Conservation (phyloP, 2,113 vertebrate species). For the Fulica atra region DNA sequence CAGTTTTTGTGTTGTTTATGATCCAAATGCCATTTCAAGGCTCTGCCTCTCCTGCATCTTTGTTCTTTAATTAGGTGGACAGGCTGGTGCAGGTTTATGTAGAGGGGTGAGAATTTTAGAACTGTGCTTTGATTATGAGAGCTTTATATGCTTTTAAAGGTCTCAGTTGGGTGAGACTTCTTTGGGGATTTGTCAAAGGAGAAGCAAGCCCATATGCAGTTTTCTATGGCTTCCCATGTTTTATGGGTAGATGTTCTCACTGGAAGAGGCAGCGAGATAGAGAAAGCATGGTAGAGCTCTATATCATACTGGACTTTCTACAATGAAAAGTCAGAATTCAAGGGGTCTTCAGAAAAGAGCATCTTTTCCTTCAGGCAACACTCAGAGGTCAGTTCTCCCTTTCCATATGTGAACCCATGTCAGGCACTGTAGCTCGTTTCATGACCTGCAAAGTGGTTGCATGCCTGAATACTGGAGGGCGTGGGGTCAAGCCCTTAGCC, state of each 20-base stretch:
- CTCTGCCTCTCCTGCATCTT: background rate
- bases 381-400: background rate
- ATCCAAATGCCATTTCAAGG: background rate
- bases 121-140: background rate
- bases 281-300: background rate
- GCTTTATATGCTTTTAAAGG: background rate
- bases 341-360: background rate
- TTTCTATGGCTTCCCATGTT: background rate
- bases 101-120: background rate
- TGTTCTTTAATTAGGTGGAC: background rate
- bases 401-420: background rate
- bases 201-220: background rate
- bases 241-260: background rate
- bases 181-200: background rate
- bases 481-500: background rate
- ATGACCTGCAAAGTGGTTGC: background rate
- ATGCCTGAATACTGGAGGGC: background rate
- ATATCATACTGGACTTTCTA: background rate
- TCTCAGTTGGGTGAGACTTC: fast-evolving
- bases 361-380: background rate
- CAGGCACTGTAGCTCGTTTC: background rate
- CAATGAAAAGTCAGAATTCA: background rate
- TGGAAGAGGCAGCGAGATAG: background rate
- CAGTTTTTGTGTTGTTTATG: background rate
- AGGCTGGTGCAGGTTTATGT: background rate